Base-by-base conservation (phyloP, 2,888 invertebrate genomes). In the Schrankia costaestrigalis region DNA sequence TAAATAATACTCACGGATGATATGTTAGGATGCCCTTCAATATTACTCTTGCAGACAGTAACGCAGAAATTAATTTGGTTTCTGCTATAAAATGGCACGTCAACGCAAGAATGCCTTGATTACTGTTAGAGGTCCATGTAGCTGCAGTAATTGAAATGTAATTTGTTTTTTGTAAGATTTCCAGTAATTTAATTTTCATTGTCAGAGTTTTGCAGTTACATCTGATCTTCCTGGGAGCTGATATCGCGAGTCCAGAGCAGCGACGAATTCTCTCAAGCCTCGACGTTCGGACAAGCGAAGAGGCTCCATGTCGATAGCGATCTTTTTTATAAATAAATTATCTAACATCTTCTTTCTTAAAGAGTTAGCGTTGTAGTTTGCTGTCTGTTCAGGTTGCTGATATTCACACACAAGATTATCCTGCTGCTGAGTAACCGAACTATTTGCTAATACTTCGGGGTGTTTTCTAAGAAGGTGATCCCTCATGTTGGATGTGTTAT, bases 331-430 rank as follows among this genome's bases (percentile, higher is more conserved):
- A 21, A 31, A 31, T 22, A 35, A 19, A 14, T 7, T 6, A 19
- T 26, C 31, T 8, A 28, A 15, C 8, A n/a, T n/a, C 11, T 30
- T 30, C 11, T 30, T 14, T 22, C 14, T 30, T 13, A 22, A 13
- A 6, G 21, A 21, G 12, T 29, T 14, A 21, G 1, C 14, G 7
- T 13, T 21, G 9, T 14, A 17, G 11, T 12, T 11, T 26, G 13
- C 14, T 9, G 9, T 26, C 9, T n/a, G n/a, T n/a, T n/a, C n/a
- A n/a, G n/a, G n/a, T n/a, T n/a, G 51, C 53, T 57, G 47, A 57
- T 48, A 57, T 49, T 51, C 51, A 55, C 47, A 47, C 42, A 53
- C 46, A 47, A 51, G 49, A 57, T 56, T 56, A 47, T 52, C 55
- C 55, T 46, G 43, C 38, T 54, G 56, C 53, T 52, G 51, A 56